phyloP scores from a whole-genome alignment of 2,888 invertebrate species.

The Aproaerema taeniolella region DNA sequence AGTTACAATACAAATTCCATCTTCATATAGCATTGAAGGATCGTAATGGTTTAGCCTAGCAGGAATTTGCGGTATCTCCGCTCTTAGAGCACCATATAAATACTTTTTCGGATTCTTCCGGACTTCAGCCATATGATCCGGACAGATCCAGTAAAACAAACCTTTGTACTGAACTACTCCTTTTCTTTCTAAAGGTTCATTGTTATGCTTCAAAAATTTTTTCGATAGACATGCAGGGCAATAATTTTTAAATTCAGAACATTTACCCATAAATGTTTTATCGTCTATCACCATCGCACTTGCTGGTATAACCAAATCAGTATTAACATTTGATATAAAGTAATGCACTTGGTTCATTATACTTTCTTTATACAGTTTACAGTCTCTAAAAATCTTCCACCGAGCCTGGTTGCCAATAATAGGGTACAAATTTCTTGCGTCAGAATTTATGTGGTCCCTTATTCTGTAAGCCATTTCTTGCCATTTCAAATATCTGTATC shows the following conservation, averaged over 20 bases:
- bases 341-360: slow-evolving; percentile 61
- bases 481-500: slow-evolving; percentile 64
- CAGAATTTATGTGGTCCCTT: slow-evolving; percentile 67
- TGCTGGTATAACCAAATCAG: slow-evolving; percentile 60
- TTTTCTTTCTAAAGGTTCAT: slow-evolving; percentile 66
- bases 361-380: slow-evolving; percentile 45
- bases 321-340: slow-evolving; percentile 66
- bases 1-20: slow-evolving; percentile 79
- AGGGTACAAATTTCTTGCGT: slow-evolving; percentile 72
- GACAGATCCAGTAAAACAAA: slow-evolving; percentile 79
- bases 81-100: slow-evolving; percentile 29
- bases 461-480: slow-evolving; percentile 38
- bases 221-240: slow-evolving; percentile 78
- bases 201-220: slow-evolving; percentile 48
- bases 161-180: slow-evolving; percentile 76
- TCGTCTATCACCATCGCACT: slow-evolving; percentile 76
- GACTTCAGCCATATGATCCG: slow-evolving; percentile 68
- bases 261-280: slow-evolving; percentile 64
- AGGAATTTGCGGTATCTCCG: slow-evolving; percentile 71
- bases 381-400: slow-evolving; percentile 73
- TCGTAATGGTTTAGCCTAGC: slow-evolving; percentile 56
- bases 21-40: slow-evolving; percentile 53
- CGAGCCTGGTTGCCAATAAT: slow-evolving; percentile 68
- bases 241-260: slow-evolving; percentile 68
- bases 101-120: slow-evolving; percentile 53